Percentiles rank a stretch among this genome's conserved stretches.
These are phyloP conservation scores for Hirtodrosophila duncani DNA, from an alignment of 2,888 invertebrate genomes.

Conservation along the genomic window DNA sequence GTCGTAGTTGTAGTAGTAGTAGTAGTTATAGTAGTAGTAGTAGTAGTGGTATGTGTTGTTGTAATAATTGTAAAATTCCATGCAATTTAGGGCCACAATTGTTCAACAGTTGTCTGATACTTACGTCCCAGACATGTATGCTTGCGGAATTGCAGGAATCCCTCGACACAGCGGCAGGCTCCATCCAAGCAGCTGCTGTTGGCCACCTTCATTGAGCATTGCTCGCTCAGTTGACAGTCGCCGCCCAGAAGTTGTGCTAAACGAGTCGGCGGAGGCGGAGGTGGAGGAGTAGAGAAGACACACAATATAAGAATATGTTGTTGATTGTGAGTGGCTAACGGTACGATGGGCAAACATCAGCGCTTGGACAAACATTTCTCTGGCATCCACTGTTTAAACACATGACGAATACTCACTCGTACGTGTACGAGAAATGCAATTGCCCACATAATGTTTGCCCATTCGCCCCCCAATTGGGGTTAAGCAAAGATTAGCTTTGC, in stretches of 20 bases:
- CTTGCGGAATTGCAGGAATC: constrained; percentile 91
- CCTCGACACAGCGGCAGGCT: constrained; percentile 89
- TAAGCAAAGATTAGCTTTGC: constrained; percentile 61
- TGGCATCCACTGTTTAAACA: too few species aligned
- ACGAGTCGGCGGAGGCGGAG: too few species aligned
- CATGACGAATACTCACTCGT: too few species aligned
- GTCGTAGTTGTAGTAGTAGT: background rate
- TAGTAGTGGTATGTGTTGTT: constrained; percentile 5
- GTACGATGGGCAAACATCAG: constrained; percentile 8
- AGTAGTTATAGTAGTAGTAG: background rate
- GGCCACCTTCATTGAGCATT: constrained; percentile 92
- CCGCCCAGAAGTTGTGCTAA: constrained; percentile 81
- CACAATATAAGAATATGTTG: too few species aligned
- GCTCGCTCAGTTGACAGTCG: constrained; percentile 89
- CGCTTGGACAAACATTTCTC: too few species aligned
- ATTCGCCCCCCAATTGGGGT: constrained; percentile 27
- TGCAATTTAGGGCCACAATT: constrained; percentile 63
- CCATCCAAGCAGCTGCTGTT: constrained; percentile 91
- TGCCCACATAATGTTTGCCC: constrained; percentile 25
- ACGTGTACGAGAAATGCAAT: constrained; percentile 17
- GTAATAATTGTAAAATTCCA: constrained; percentile 36
- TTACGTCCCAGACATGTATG: constrained; percentile 95
- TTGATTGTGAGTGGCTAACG: too few species aligned
- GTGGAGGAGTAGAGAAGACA: background rate
- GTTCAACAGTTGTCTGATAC: constrained; percentile 78